Conservation (phyloP, 2,888 invertebrate genomes). For the Gerosis bhagava region DNA sequence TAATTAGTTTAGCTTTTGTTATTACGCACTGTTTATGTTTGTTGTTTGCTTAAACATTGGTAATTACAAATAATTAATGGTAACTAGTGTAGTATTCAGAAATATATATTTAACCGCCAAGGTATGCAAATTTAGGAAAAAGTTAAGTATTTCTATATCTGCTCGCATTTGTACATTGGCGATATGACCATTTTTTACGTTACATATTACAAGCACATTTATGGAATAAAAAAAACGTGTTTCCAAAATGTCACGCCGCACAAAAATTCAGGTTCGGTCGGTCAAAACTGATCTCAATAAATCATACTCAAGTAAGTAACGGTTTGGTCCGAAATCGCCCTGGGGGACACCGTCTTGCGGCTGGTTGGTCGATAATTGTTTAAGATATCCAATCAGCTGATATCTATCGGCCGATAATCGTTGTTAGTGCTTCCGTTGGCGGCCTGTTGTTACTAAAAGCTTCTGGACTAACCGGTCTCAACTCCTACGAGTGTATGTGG, state of each 20-base stretch:
- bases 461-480: constrained; percentile 13
- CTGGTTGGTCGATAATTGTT: constrained; percentile 14
- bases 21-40: too few species aligned
- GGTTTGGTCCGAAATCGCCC: constrained; percentile 9
- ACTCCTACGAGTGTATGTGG: constrained; percentile 11
- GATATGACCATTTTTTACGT: too few species aligned
- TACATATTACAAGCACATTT: too few species aligned
- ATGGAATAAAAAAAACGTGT: too few species aligned
- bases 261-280: neutral
- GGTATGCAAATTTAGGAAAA: too few species aligned
- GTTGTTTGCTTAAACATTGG: too few species aligned
- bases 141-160: too few species aligned
- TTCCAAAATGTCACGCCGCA: constrained; percentile 16
- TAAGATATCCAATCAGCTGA: constrained; percentile 20
- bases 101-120: too few species aligned
- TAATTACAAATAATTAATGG: too few species aligned
- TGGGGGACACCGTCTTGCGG: constrained; percentile 1
- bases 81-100: too few species aligned
- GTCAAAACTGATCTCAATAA: constrained; percentile 8
- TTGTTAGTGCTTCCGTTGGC: constrained; percentile 21
- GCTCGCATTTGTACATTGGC: too few species aligned
- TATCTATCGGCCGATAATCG: constrained; percentile 19
- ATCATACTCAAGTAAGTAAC: constrained; percentile 9
- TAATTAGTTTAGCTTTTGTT: too few species aligned
- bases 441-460: constrained; percentile 19